Percentiles rank a stretch among this genome's conserved stretches.
These are phyloP conservation scores for Serinus canaria DNA, from an alignment of 2,113 vertebrate species.

Conservation along the genomic window DNA sequence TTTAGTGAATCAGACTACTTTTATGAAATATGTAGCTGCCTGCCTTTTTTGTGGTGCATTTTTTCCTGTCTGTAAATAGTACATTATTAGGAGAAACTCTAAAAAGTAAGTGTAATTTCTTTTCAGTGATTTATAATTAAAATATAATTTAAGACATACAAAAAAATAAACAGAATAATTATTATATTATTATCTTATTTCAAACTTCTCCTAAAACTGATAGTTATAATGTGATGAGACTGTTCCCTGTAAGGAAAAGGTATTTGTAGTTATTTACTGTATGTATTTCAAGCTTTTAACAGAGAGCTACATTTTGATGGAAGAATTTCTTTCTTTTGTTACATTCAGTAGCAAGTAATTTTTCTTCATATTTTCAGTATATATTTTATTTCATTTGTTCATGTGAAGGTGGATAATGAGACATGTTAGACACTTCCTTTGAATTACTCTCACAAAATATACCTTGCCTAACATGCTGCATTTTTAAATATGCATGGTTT, in stretches of 20 bases:
- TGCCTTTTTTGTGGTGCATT: not conserved
- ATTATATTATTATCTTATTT: not conserved
- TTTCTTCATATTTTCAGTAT: not conserved
- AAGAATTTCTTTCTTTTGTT: not conserved
- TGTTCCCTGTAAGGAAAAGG: not conserved
- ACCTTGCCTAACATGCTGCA: not conserved
- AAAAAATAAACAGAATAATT: not conserved
- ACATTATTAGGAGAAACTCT: not conserved
- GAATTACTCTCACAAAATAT: not conserved
- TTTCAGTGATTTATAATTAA: not conserved
- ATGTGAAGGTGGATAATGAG: not conserved
- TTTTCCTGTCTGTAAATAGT: not conserved
- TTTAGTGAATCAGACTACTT: not conserved
- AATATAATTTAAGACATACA: not conserved
- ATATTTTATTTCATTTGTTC: not conserved
- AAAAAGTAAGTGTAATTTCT: not conserved
- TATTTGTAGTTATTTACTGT: not conserved
- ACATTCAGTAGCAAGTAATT: not conserved
- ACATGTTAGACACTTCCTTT: not conserved
- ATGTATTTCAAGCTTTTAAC: not conserved
- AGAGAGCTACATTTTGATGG: not conserved
- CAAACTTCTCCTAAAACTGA: not conserved
- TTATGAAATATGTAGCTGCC: not conserved
- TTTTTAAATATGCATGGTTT: not conserved
- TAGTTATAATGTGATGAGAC: not conserved